Evolutionary conservation across 2,888 invertebrate genomes (phyloP).

Genomic region (Pyrocoelia pectoralis): DNA sequence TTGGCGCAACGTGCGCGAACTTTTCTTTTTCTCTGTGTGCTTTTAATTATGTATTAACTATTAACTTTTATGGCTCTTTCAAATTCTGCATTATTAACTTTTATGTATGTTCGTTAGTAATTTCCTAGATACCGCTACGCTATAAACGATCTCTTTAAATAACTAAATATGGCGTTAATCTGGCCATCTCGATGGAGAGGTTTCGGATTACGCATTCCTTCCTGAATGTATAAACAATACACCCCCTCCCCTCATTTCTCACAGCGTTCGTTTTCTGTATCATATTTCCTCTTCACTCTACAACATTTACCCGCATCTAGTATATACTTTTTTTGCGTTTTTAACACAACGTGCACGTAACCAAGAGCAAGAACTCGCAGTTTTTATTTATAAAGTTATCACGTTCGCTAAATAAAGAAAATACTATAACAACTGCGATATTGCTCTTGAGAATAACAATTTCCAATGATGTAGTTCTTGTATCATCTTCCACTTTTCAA

Average conservation of each 20-base stretch:
- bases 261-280: conserved; percentile 20
- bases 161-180: conserved; percentile 22
- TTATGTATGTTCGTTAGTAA: neutral
- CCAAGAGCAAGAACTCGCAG: conserved; percentile 16
- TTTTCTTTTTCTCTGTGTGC: neutral
- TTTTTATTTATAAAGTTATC: conserved; percentile 28
- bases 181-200: conserved; percentile 7
- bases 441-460: conserved; percentile 25
- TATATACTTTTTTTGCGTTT: conserved; percentile 7
- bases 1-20: neutral
- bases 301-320: conserved; percentile 24
- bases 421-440: conserved; percentile 22
- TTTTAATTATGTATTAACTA: conserved; percentile 6
- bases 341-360: conserved; percentile 17
- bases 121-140: conserved; percentile 8
- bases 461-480: neutral
- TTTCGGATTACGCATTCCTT: conserved; percentile 25
- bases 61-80: conserved; percentile 8
- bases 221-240: conserved; percentile 33
- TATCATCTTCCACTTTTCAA: neutral
- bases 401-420: conserved; percentile 25
- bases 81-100: conserved; percentile 6
- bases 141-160: conserved; percentile 11
- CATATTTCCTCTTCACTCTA: conserved; percentile 21
- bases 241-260: conserved; percentile 20